Evolutionary conservation across 1,140 invertebrate species (phyloP), one percentile per base, ranked within the genome.

Genomic region (Maconellicoccus hirsutus): DNA sequence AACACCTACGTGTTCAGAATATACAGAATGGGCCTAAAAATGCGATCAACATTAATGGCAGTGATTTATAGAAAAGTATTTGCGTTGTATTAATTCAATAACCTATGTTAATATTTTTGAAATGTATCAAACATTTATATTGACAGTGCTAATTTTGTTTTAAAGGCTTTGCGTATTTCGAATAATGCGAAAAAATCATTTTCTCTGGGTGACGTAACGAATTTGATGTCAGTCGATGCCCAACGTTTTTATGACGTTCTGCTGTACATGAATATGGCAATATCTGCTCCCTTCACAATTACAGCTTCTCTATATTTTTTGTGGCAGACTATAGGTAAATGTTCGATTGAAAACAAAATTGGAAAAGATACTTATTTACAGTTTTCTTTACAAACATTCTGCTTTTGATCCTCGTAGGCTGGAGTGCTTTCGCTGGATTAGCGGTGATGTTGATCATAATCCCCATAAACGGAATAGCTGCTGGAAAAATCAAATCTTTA

Each of bases 221-320:
- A 96, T 79, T 80, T 97, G 70, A 96, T 96, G 93, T 88, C 93
- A 0, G 91, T 94, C 0, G 91, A 94, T 79, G 85, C 86, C 33
- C 85, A 87, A 77, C 82, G 91, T 75, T 92, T 96, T 75, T 89
- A 94, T 84, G 92, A 95, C 77, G 80, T 95, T 27, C 90, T 87
- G 1, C 86, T 89, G 0, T 97, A 96, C 77, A 81, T 98, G 71
- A 96, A 97, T 79, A 94, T 95, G 87, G 86, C 98, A 74, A 98
- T 95, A 95, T 97, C 94, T 0, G 94, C 92, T 0, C 95, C 95
- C 0, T 80, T 98, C 8, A 94, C 97, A 82, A 97, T 98, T 74
- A 82, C 80, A 4, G 77, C 97, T 8, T 89, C 92, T 0, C 78
- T 97, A 14, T 95, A 90, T 76, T 95, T 97, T 80, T 80, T 98